A percentile compares a stretch with the other conserved stretches of the same genome.
Evolutionary conservation across 2,113 vertebrate species (phyloP).

Genomic region (Hippocampus comes): DNA sequence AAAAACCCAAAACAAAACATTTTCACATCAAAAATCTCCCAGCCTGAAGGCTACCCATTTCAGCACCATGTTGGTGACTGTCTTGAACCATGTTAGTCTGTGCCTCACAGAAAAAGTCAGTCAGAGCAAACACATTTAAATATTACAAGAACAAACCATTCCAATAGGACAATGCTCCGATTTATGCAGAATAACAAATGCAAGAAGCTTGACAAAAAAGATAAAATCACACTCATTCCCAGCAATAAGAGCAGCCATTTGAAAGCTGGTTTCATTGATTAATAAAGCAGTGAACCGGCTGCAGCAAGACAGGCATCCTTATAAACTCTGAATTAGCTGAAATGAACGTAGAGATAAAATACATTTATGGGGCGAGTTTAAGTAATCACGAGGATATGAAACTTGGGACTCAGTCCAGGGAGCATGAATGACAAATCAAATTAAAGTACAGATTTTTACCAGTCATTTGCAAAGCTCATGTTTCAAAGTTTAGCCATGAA

Average conservation of each 20-base stretch:
- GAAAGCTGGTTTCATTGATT: slow-evolving; percentile 29
- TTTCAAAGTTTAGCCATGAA: slow-evolving; percentile 8
- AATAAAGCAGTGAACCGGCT: slow-evolving; percentile 33
- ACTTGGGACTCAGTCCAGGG: slow-evolving; percentile 19
- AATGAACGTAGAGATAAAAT: slow-evolving; percentile 41
- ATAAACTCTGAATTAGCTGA: slow-evolving; percentile 52
- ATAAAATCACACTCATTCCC: slow-evolving; percentile 12
- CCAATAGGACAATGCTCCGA: neutral
- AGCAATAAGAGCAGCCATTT: slow-evolving; percentile 29
- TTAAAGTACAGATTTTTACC: slow-evolving; percentile 8
- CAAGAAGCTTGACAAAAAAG: slow-evolving; percentile 4
- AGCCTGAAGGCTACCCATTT: neutral
- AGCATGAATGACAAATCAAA: slow-evolving; percentile 7
- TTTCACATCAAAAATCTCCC: too few species aligned
- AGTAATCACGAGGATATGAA: slow-evolving; percentile 46
- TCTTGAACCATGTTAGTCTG: neutral
- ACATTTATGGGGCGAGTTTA: slow-evolving; percentile 32
- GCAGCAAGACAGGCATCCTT: slow-evolving; percentile 35
- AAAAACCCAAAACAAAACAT: too few species aligned
- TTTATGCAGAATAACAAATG: neutral
- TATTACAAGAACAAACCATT: neutral
- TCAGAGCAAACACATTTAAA: neutral
- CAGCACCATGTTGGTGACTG: neutral
- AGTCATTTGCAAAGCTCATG: neutral
- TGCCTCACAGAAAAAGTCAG: neutral